A percentile compares a stretch with the other conserved stretches of the same genome.
These are phyloP conservation scores for Melipona quadrifasciata DNA, from an alignment of 1,140 invertebrate species.

Conservation along the genomic window DNA sequence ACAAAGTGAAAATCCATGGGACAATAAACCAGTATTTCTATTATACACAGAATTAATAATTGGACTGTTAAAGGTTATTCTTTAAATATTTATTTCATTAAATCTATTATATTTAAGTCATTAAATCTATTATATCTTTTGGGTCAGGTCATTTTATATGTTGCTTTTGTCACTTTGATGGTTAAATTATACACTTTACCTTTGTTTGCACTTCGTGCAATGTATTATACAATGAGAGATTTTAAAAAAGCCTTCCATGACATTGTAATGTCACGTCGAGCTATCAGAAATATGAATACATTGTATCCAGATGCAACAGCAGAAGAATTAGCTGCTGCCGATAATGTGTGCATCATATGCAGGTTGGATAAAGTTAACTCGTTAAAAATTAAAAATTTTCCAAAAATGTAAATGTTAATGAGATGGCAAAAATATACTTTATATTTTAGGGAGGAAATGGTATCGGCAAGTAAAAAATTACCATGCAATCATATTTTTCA, in stretches of 20 bases:
- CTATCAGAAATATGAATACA: constrained; percentile 99
- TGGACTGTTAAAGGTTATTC: constrained; percentile 92
- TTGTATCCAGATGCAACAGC: constrained; percentile 97
- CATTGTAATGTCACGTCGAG: constrained; percentile 97
- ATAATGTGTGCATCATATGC: constrained; percentile 99
- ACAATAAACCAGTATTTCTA: constrained; percentile 98
- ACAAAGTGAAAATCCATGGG: constrained; percentile 97
- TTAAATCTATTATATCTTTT: constrained; percentile 68
- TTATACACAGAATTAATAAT: constrained; percentile 98
- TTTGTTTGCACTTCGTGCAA: constrained; percentile 98
- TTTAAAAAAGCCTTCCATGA: constrained; percentile 99
- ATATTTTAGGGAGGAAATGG: constrained; percentile 82
- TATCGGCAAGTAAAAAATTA: constrained; percentile 95
- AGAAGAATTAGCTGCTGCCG: constrained; percentile 95
- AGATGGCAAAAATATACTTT: not conserved
- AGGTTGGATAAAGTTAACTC: constrained; percentile 85
- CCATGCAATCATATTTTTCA: constrained; percentile 99
- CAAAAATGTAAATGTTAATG: not conserved
- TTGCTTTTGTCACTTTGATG: constrained; percentile 98
- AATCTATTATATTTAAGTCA: not conserved
- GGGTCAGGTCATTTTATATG: constrained; percentile 94
- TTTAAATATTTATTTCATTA: too few relatives aligned
- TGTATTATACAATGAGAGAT: constrained; percentile 98
- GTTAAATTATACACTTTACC: constrained; percentile 98
- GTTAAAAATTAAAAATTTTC: too few relatives aligned